Evolutionary conservation across 2,797 vertebrate species (phyloP).

Genomic region (Pipistrellus pygmaeus): DNA sequence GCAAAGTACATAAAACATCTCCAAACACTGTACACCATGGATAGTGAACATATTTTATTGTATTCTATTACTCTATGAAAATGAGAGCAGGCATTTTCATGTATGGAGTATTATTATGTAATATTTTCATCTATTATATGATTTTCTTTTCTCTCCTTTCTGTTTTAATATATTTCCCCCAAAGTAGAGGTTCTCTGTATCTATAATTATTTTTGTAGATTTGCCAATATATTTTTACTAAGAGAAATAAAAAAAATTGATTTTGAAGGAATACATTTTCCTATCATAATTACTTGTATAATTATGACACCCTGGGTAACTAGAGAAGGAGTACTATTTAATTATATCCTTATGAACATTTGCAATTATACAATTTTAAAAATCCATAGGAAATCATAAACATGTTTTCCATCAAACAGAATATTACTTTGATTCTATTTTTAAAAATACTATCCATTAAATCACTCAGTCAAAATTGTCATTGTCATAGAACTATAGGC

Average conservation of each 20-base stretch:
- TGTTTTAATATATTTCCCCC: conserved; percentile 53
- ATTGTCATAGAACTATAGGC: neutral
- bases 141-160: neutral
- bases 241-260: conserved; percentile 55
- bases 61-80: conserved; percentile 40
- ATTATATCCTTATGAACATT: conserved; percentile 81
- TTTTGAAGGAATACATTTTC: conserved; percentile 71
- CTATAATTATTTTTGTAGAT: conserved; percentile 64
- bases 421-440: conserved; percentile 49
- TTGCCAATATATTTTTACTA: conserved; percentile 64
- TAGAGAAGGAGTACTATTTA: conserved; percentile 78
- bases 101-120: conserved; percentile 40
- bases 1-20: conserved; percentile 49
- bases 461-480: neutral
- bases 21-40: conserved; percentile 24
- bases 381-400: conserved; percentile 75
- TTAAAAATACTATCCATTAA: conserved; percentile 7
- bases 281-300: conserved; percentile 80
- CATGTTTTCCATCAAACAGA: conserved; percentile 38
- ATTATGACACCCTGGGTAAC: conserved; percentile 80
- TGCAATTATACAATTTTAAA: conserved; percentile 74
- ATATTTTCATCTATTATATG: conserved; percentile 49
- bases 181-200: conserved; percentile 49
- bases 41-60: conserved; percentile 41
- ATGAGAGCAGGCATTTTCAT: conserved; percentile 47